Conservation (phyloP, 2,888 invertebrate species). For the Parasteatoda lunata region DNA sequence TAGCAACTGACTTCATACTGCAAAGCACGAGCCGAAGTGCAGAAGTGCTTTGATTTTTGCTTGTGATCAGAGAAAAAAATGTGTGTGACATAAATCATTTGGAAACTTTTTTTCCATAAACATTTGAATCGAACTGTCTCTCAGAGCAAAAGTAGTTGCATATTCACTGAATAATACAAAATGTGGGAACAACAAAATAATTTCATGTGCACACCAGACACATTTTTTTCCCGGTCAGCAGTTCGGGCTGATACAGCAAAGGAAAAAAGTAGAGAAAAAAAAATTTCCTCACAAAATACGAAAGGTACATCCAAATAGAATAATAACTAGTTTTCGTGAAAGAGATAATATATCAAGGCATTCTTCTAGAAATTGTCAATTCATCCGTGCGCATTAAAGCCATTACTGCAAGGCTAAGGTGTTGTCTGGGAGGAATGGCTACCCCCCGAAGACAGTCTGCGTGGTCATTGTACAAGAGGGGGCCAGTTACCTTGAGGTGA, state of each 20-base stretch:
- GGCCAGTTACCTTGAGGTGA: background rate
- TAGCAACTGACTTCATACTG: background rate
- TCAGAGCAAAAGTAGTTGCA: slow-evolving; percentile 24
- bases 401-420: slow-evolving; percentile 60
- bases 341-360: slow-evolving; percentile 23
- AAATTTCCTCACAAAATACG: slow-evolving; percentile 18
- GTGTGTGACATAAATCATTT: slow-evolving; percentile 28
- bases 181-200: background rate
- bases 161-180: no score
- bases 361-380: slow-evolving; percentile 33
- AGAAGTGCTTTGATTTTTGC: slow-evolving; percentile 56
- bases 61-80: slow-evolving; percentile 46
- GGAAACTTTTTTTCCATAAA: background rate
- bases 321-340: slow-evolving; percentile 11
- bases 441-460: slow-evolving; percentile 20
- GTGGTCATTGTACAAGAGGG: slow-evolving; percentile 35
- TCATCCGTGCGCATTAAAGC: slow-evolving; percentile 57
- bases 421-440: slow-evolving; percentile 11
- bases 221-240: background rate
- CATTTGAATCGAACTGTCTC: background rate
- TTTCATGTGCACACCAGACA: background rate
- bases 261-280: slow-evolving; percentile 3
- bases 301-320: slow-evolving; percentile 17
- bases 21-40: slow-evolving; percentile 51
- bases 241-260: background rate